These are phyloP conservation scores for Rachycentron canadum DNA, from an alignment of 2,797 vertebrate species.

Conservation along the genomic window DNA sequence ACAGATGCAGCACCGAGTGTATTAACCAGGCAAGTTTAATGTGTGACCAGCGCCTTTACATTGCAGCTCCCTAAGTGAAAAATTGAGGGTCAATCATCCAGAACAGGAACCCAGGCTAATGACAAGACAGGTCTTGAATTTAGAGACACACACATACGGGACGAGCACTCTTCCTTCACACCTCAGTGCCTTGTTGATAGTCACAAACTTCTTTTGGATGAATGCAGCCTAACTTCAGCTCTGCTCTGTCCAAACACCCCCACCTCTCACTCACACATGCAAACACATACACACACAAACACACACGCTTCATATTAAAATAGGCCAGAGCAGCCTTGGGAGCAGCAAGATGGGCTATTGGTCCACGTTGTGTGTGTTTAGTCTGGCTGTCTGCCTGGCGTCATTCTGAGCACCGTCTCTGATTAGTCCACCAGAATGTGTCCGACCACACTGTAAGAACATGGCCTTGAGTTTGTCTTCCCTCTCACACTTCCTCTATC, in stretches of 20 bases:
- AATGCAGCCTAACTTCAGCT: not conserved
- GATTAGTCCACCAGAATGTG: slow-evolving; percentile 25
- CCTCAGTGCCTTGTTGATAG: not conserved
- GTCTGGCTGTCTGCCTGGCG: slow-evolving; percentile 37
- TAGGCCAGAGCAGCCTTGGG: slow-evolving; percentile 37
- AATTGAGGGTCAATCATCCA: not conserved
- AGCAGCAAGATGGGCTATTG: slow-evolving; percentile 6
- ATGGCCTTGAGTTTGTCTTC: slow-evolving; percentile 34
- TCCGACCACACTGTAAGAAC: slow-evolving; percentile 17
- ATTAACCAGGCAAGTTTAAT: not conserved
- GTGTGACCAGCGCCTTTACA: too few relatives aligned
- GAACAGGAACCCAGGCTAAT: not conserved
- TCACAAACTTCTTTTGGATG: not conserved
- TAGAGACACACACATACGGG: not conserved
- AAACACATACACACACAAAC: not conserved
- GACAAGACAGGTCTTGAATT: not conserved
- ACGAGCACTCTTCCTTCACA: slow-evolving; percentile 2
- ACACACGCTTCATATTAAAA: slow-evolving; percentile 3
- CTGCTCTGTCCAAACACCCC: not conserved
- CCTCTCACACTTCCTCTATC: slow-evolving; percentile 12
- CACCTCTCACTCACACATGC: too few relatives aligned
- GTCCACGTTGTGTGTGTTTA: slow-evolving; percentile 41
- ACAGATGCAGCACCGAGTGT: not conserved
- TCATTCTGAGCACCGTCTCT: slow-evolving; percentile 18
- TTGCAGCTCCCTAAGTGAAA: not conserved